A percentile compares a stretch with the other conserved stretches of the same genome.
Evolutionary conservation across 1,140 invertebrate genomes (phyloP).

Genomic region (Drosophila arawakana): DNA sequence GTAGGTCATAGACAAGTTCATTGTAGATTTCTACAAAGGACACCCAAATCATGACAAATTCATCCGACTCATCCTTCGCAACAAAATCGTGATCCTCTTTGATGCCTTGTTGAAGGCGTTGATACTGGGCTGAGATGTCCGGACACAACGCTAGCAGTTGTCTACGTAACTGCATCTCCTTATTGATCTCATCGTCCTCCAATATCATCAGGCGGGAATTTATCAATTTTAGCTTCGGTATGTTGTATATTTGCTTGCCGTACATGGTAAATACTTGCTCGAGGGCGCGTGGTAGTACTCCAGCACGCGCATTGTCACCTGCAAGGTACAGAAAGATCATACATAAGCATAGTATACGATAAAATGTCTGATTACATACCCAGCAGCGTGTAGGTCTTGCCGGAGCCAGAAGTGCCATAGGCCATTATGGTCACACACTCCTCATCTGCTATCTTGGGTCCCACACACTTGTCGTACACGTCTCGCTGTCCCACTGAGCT

Average conservation of each 20-base stretch:
- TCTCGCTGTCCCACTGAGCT: constrained; percentile 86
- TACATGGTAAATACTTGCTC: constrained; percentile 90
- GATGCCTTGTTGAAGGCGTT: constrained; percentile 85
- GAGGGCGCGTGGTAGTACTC: constrained; percentile 92
- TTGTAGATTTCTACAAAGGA: constrained; percentile 98
- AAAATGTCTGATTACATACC: constrained; percentile 46
- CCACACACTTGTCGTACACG: constrained; percentile 85
- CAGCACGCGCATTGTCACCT: constrained; percentile 89
- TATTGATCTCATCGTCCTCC: constrained; percentile 76
- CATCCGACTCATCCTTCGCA: constrained; percentile 10
- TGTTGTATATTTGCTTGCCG: constrained; percentile 70
- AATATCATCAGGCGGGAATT: constrained; percentile 84
- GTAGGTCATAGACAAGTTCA: constrained; percentile 94
- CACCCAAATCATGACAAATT: constrained; percentile 89
- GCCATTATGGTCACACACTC: constrained; percentile 92
- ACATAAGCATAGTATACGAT: not conserved
- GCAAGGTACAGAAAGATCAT: not conserved
- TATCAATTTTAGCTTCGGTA: constrained; percentile 84
- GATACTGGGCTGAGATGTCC: constrained; percentile 83
- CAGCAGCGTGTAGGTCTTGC: constrained; percentile 95
- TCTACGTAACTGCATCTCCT: constrained; percentile 84
- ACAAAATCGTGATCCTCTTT: constrained; percentile 72
- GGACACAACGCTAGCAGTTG: constrained; percentile 75
- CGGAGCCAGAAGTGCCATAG: constrained; percentile 91
- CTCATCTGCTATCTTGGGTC: constrained; percentile 88